Percentiles rank a stretch among this genome's conserved stretches.
Evolutionary conservation across 2,797 vertebrate species (phyloP).

Genomic region (Leptoclinus maculatus): DNA sequence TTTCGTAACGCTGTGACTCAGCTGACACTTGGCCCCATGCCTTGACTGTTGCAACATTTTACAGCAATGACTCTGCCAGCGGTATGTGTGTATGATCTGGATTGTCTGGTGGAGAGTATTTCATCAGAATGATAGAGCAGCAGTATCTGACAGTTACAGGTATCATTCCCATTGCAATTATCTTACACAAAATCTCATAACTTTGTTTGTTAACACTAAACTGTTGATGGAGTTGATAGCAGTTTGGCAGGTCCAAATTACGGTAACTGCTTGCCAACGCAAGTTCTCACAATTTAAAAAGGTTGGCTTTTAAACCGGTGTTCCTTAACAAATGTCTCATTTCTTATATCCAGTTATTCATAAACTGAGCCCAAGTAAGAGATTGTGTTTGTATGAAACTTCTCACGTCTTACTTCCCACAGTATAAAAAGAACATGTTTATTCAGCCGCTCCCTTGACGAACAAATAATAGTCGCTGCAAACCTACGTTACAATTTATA

Average conservation of each 20-base stretch:
- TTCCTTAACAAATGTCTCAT: not conserved
- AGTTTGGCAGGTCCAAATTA: not conserved
- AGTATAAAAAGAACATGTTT: not conserved
- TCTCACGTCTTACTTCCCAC: conserved; percentile 2
- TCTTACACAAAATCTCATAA: not conserved
- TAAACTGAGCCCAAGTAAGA: not conserved
- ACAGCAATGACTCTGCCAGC: conserved; percentile 25
- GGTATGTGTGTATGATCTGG: not conserved
- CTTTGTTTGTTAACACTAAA: not conserved
- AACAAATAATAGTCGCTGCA: not conserved
- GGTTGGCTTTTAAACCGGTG: not conserved
- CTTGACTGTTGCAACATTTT: conserved; percentile 48
- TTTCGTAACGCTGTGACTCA: conserved; percentile 52
- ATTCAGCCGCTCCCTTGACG: not conserved
- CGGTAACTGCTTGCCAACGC: not conserved
- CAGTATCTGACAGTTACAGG: not conserved
- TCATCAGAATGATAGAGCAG: not conserved
- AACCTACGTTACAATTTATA: not conserved
- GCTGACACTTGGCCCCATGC: conserved; percentile 27
- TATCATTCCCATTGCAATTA: not conserved
- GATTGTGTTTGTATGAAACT: conserved; percentile 11
- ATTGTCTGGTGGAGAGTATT: not conserved
- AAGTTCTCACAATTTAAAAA: not conserved
- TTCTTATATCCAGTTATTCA: conserved; percentile 1
- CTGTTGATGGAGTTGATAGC: not conserved